Conservation (phyloP, 2,888 invertebrate species). For the Pheosia gnoma region DNA sequence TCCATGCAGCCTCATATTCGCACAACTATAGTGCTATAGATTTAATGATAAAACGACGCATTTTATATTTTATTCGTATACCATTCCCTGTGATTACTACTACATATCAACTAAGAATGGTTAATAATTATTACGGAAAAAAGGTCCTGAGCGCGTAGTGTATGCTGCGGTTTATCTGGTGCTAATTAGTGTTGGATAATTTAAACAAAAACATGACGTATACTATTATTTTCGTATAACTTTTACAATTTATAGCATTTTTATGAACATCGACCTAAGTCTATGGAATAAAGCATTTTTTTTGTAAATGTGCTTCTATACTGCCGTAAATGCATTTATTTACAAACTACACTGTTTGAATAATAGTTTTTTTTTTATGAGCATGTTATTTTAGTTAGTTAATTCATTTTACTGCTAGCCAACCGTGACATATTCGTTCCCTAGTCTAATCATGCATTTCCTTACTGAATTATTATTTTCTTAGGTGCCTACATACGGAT, state of each 20-base stretch:
- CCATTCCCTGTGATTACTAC: background rate
- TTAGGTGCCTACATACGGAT: conserved; percentile 14
- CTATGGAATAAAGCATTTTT: background rate
- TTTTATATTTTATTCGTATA: background rate
- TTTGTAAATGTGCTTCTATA: conserved; percentile 5
- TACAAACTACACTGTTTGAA: background rate
- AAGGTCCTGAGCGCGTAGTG: background rate
- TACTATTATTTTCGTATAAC: background rate
- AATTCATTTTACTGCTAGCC: background rate
- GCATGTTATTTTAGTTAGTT: background rate
- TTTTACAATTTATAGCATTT: conserved; percentile 1
- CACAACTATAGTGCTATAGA: too few relatives aligned
- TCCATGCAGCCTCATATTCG: too few relatives aligned
- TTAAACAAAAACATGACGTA: background rate
- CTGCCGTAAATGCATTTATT: conserved; percentile 41
- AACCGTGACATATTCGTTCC: conserved; percentile 19
- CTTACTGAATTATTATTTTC: conserved; percentile 6
- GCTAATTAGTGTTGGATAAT: background rate
- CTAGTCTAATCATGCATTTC: conserved; percentile 36
- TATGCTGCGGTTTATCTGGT: background rate
- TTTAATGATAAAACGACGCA: too few relatives aligned
- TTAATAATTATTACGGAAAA: background rate
- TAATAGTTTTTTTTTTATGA: conserved; percentile 12
- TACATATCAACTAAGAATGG: conserved; percentile 1
- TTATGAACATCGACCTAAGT: background rate